Evolutionary conservation across 2,888 invertebrate species (phyloP).

Genomic region (Conchocele bisecta): DNA sequence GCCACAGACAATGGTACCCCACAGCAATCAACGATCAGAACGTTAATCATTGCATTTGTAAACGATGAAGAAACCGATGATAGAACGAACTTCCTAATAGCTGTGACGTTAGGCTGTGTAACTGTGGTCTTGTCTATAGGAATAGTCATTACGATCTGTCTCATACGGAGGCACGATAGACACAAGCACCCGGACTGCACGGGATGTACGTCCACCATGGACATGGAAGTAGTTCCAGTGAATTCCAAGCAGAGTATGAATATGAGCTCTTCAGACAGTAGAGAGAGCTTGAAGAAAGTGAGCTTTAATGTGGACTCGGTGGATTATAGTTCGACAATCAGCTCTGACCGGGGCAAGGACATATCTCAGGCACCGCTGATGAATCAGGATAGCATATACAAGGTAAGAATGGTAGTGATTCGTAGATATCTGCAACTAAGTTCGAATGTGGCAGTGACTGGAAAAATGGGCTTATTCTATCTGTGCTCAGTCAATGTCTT

Average conservation of each 20-base stretch:
- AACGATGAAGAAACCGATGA: slow-evolving; percentile 18
- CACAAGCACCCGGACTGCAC: slow-evolving; percentile 15
- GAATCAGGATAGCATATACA: slow-evolving; percentile 33
- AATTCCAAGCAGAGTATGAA: slow-evolving; percentile 29
- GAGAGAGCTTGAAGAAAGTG: slow-evolving; percentile 57
- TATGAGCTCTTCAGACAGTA: slow-evolving; percentile 34
- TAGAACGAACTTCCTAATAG: slow-evolving; percentile 50
- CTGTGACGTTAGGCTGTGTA: slow-evolving; percentile 50
- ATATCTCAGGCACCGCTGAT: slow-evolving; percentile 41
- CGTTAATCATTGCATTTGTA: slow-evolving; percentile 35
- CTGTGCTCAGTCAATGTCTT: no score
- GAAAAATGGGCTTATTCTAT: no score
- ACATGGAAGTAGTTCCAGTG: slow-evolving; percentile 41
- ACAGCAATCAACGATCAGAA: slow-evolving; percentile 13
- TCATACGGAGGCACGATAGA: slow-evolving; percentile 49
- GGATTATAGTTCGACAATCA: slow-evolving; percentile 41
- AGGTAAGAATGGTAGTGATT: no score
- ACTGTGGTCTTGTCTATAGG: slow-evolving; percentile 53
- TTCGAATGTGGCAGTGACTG: no score
- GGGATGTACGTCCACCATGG: slow-evolving; percentile 23
- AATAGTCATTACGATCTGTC: slow-evolving; percentile 52
- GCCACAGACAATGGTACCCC: slow-evolving; percentile 44
- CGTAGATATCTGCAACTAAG: no score
- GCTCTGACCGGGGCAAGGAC: slow-evolving; percentile 41
- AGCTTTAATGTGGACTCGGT: slow-evolving; percentile 42